Evolutionary conservation across 2,888 invertebrate species (phyloP), one percentile per base, ranked within the genome.

Genomic region (Drosophila tripunctata): DNA sequence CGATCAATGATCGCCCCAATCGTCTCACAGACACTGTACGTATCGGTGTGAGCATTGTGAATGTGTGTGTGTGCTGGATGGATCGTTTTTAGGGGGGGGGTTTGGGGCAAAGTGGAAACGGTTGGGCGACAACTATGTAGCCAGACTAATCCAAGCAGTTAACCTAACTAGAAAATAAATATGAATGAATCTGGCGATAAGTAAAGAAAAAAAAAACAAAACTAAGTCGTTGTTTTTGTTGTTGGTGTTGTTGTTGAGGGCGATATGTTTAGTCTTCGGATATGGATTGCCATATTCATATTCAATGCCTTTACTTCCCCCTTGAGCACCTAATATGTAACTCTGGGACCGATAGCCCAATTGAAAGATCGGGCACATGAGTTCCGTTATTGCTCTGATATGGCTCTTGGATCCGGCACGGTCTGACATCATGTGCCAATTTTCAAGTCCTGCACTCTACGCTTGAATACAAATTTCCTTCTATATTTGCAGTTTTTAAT

Each of bases 171-270:
- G 45, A 74, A n/a, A n/a, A 62, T 68, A 48, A 68, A 73, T 65
- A 69, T 72, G 76, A 78, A 87, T 87, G 81, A 87, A 84, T 62
- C 67, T 58, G 58, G 70, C 52, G 81, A 81, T 81, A 81, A 81
- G 63, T 68, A 12, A n/a, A 35, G 1, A 30, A 47, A 7, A 17
- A 22, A 35, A 38, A 54, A 67, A 67, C 78, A 38, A 54, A 67
- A 67, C 78, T 74, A 68, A 74, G 64, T 60, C 63, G 56, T 27
- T 27, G 10, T 10, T 40, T 8, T 33, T 73, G 19, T 51, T 63
- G 36, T 31, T 64, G 38, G 58, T 51, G 50, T 40, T 60, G 33
- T 56, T 63, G 27, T 35, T 45, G 43, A 24, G 57, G 27, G 50
- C 38, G 67, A 87, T 84, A 80, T 64, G 65, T 21, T 30, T 43